Base-by-base conservation (phyloP, 2,797 vertebrate species). In the Graptemys geographica region DNA sequence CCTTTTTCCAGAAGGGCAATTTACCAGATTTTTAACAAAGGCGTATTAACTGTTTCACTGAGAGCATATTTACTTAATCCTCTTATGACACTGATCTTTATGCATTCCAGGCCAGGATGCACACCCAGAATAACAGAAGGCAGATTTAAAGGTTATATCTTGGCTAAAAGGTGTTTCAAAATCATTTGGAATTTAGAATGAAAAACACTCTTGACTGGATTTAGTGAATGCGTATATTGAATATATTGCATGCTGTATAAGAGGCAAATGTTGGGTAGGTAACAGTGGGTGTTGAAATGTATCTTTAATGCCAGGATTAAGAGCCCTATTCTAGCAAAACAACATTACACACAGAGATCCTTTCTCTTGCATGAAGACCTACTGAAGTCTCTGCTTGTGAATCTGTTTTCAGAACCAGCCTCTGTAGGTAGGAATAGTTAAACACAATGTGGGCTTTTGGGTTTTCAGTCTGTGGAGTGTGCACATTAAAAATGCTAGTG, bases 91-190 rank as follows among this genome's bases (percentile, higher is more conserved):
- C 1, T 9, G 84, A 79, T 89, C 47, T 62, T 87, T 65, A 27
- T 0, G 56, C 79, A 3, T 11, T n/a, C 21, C 15, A 81, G 79
- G 47, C 11, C 55, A 19, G 85, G 76, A 79, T 88, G 25, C 13
- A n/a, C 72, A 87, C 16, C 53, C 16, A 44, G 65, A 53, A 84
- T 83, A 81, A 94, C 87, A 88, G 89, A 87, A 84, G 88, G 82
- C 81, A 51, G 59, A 76, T 51, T 25, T 11, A 86, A 92, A 84
- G 69, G 87, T 96, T 86, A 57, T 44, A n/a, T 12, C 94, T 93
- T 87, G 16, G 41, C 90, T 92, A 62, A 85, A 93, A 92, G 9
- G 65, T 80, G 93, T 92, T 83, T 87, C 74, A 94, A 96, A 94
- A 94, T 87, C 76, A 88, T 76, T 94, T 91, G 53, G 89, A 93